Conservation (phyloP, 2,888 invertebrate species). For the Belgica antarctica region DNA sequence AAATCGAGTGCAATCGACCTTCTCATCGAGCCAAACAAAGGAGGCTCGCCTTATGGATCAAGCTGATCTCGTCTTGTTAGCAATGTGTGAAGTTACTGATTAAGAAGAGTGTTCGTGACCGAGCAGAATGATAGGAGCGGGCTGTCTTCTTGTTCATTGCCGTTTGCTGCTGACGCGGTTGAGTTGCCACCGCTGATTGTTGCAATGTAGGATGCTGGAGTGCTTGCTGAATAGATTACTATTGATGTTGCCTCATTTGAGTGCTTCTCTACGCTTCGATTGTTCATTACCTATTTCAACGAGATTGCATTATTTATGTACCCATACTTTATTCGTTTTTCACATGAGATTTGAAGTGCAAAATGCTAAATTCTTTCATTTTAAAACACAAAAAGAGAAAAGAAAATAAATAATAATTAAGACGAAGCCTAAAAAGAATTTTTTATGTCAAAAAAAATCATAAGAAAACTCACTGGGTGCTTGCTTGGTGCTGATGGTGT, state of each 20-base stretch:
- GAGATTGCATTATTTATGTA: no score
- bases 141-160: conserved; percentile 63
- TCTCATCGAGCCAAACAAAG: not conserved
- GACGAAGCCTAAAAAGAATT: not conserved
- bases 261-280: conserved; percentile 1
- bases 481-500: conserved; percentile 52
- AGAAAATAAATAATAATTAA: not conserved
- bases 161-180: conserved; percentile 56
- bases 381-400: not conserved
- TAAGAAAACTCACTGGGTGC: conserved; percentile 59
- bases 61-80: not conserved
- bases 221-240: conserved; percentile 31
- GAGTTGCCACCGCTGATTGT: conserved; percentile 55
- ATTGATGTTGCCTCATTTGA: conserved; percentile 30
- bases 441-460: conserved; percentile 44
- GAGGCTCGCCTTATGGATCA: not conserved
- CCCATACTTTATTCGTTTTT: no score
- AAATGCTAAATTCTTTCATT: not conserved
- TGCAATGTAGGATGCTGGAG: conserved; percentile 48
- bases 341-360: no score
- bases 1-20: no score
- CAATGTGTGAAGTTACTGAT: conserved; percentile 59
- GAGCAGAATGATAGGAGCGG: conserved; percentile 74
- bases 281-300: conserved; percentile 27
- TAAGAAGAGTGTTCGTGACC: conserved; percentile 72